Conservation (phyloP, 2,113 vertebrate species). For the Heliornis fulica region DNA sequence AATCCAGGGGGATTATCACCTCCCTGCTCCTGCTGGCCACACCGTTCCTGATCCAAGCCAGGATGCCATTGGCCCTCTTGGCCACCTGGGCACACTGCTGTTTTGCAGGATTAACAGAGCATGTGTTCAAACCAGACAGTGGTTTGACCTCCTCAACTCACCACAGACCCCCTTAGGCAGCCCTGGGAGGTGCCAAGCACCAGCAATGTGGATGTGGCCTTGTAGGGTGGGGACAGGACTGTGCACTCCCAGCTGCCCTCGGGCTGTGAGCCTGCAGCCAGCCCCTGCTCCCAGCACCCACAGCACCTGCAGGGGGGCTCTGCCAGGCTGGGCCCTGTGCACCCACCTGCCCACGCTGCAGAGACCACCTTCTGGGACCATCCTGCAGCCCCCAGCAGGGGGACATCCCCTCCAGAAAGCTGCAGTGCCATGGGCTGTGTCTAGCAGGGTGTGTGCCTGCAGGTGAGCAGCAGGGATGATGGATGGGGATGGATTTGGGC, state of each 20-base stretch:
- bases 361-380: rapidly evolving
- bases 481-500: background rate
- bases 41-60: too few relatives aligned
- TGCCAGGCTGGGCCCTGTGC: background rate
- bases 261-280: background rate
- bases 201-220: background rate
- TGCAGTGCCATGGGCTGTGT: background rate
- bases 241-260: background rate
- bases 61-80: too few relatives aligned
- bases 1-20: too few relatives aligned
- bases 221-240: rapidly evolving
- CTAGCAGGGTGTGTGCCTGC: background rate
- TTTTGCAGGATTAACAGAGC: rapidly evolving
- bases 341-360: background rate
- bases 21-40: too few relatives aligned
- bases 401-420: background rate
- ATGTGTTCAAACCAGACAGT: rapidly evolving
- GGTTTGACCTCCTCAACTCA: background rate
- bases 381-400: background rate
- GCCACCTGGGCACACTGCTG: too few relatives aligned
- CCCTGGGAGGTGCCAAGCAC: background rate
- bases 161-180: background rate
- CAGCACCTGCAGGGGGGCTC: background rate
- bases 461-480: rapidly evolving
- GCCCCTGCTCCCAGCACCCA: background rate